phyloP scores from a whole-genome alignment of 53 echinoderm and acorn worm genomes.

The Mesocentrotus franciscanus region DNA sequence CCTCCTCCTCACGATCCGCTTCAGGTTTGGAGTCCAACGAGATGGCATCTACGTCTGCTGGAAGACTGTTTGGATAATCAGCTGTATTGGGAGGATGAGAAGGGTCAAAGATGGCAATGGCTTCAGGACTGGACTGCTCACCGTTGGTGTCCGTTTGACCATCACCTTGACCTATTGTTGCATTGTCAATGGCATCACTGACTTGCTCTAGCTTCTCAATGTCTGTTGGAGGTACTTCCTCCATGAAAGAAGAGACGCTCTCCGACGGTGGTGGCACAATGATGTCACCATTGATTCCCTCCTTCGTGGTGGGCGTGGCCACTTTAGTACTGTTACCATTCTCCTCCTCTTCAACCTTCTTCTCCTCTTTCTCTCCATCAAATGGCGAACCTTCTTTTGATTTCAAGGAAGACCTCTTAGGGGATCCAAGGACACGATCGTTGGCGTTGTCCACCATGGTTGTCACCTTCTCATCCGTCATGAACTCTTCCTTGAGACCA shows the following conservation, averaged over 20 bases:
- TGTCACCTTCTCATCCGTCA: slow-evolving; percentile 52
- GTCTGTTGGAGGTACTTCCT: slow-evolving; percentile 67
- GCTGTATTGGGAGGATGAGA: slow-evolving; percentile 76
- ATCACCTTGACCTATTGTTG: slow-evolving; percentile 15
- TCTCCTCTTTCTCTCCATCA: not conserved
- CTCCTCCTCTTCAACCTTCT: not conserved
- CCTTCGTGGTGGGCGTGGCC: slow-evolving; percentile 11
- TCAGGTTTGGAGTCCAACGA: slow-evolving; percentile 56
- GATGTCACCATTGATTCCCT: slow-evolving; percentile 35
- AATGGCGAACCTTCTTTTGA: not conserved
- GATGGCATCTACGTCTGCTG: slow-evolving; percentile 25
- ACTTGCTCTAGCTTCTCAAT: slow-evolving; percentile 63
- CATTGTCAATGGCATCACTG: slow-evolving; percentile 58
- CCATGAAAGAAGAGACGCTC: slow-evolving; percentile 54
- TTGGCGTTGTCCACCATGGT: slow-evolving; percentile 53
- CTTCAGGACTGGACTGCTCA: slow-evolving; percentile 67
- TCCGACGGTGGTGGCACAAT: not conserved
- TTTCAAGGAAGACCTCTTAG: slow-evolving; percentile 61
- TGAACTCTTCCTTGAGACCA: slow-evolving; percentile 77
- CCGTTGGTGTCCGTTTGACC: not conserved
- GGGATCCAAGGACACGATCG: slow-evolving; percentile 53
- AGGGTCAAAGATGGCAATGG: slow-evolving; percentile 83
- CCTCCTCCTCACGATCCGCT: slow-evolving; percentile 33
- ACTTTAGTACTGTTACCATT: slow-evolving; percentile 59
- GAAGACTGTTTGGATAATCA: slow-evolving; percentile 19